A percentile compares a stretch with the other conserved stretches of the same genome.
Evolutionary conservation across 53 echinoderm and acorn worm species (phyloP).

Genomic region (Mesocentrotus franciscanus): DNA sequence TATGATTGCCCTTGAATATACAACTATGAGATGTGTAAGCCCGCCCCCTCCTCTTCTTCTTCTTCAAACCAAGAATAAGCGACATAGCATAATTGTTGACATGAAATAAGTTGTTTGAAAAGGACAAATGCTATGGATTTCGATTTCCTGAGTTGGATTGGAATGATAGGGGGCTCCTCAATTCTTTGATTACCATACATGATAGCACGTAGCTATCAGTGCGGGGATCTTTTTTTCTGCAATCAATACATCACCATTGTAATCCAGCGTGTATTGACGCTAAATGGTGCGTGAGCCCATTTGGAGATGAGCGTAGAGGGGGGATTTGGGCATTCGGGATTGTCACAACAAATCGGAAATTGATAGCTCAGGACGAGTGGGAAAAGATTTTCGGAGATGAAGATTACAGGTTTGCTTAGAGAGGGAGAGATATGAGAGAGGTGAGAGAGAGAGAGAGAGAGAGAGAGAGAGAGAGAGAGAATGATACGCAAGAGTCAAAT

Average conservation of each 20-base stretch:
- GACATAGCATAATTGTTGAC: too few species aligned
- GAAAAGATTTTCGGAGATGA: background rate
- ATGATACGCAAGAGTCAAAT: too few species aligned
- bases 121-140: background rate
- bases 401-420: background rate
- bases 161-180: background rate
- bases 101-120: background rate
- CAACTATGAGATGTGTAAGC: too few species aligned
- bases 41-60: too few species aligned
- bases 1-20: background rate
- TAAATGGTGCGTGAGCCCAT: constrained; percentile 39
- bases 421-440: background rate
- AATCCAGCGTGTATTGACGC: background rate
- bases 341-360: constrained; percentile 40
- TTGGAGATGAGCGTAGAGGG: background rate
- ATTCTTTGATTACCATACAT: background rate
- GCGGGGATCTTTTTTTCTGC: background rate
- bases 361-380: constrained; percentile 7
- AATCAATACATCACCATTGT: constrained; percentile 18
- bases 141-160: background rate
- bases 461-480: background rate
- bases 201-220: background rate
- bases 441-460: background rate
- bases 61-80: too few species aligned
- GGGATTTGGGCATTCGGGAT: background rate